Conservation (phyloP, 2,888 invertebrate genomes). For the Cryptocephalus moraei region DNA sequence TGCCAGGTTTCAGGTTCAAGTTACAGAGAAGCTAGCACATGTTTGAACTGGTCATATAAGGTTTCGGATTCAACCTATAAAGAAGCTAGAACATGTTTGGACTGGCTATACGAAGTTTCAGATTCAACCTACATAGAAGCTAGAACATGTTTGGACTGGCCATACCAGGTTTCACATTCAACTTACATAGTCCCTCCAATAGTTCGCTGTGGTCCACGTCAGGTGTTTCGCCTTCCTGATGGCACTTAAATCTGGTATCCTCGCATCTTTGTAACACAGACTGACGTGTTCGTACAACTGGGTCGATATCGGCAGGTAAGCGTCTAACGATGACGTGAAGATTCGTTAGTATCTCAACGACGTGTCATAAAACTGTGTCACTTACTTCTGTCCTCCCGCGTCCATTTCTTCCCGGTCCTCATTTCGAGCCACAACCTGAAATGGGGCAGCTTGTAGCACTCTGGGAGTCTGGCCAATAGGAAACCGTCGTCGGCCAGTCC, state of each 20-base stretch:
- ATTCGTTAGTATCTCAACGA: too few relatives aligned
- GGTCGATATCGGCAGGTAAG: background rate
- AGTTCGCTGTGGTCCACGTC: slow-evolving; percentile 24
- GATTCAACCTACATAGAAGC: too few relatives aligned
- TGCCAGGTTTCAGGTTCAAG: too few relatives aligned
- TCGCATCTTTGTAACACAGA: slow-evolving; percentile 14
- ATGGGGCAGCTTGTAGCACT: slow-evolving; percentile 31
- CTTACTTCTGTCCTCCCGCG: slow-evolving; percentile 21
- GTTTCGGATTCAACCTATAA: too few relatives aligned
- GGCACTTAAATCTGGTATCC: slow-evolving; percentile 14
- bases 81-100: too few relatives aligned
- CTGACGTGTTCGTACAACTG: slow-evolving; percentile 15
- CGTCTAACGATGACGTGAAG: background rate
- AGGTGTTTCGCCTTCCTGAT: slow-evolving; percentile 11
- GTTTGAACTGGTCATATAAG: too few relatives aligned
- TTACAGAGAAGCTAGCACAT: too few relatives aligned
- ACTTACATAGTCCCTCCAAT: slow-evolving; percentile 5
- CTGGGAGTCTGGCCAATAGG: slow-evolving; percentile 33
- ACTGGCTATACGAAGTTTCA: too few relatives aligned
- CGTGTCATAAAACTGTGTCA: background rate
- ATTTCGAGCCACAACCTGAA: slow-evolving; percentile 34
- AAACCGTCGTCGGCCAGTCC: slow-evolving; percentile 33
- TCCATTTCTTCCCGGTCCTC: slow-evolving; percentile 26
- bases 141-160: too few relatives aligned
- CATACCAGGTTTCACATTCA: too few relatives aligned